These are phyloP conservation scores for Drosophila setifemur DNA, from an alignment of 1,140 invertebrate genomes.

Conservation along the genomic window DNA sequence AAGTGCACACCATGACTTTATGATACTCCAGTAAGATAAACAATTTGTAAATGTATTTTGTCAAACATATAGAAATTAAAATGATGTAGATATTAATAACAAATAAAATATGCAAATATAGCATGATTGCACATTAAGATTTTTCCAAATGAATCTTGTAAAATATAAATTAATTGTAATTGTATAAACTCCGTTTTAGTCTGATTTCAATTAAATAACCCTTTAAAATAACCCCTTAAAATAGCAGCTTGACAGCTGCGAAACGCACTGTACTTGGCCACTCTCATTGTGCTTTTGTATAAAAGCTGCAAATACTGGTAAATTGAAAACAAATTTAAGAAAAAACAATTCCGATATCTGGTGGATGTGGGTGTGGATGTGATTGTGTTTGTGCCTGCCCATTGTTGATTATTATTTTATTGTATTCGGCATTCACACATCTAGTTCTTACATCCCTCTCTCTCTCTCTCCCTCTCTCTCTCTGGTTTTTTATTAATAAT, in stretches of 20 bases:
- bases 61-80: too few relatives aligned
- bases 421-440: constrained; percentile 71
- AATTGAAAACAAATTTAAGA: constrained; percentile 55
- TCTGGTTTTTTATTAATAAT: constrained; percentile 64
- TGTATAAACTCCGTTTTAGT: too few relatives aligned
- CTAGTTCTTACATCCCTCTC: constrained; percentile 40
- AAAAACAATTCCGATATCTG: constrained; percentile 38
- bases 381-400: constrained; percentile 14
- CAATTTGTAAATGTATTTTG: too few relatives aligned
- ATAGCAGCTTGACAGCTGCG: background rate
- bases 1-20: too few relatives aligned
- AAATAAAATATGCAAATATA: too few relatives aligned
- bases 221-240: too few relatives aligned
- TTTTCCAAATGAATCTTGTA: too few relatives aligned
- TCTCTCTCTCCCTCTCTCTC: constrained; percentile 5
- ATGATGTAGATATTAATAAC: too few relatives aligned
- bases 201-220: too few relatives aligned
- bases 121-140: too few relatives aligned
- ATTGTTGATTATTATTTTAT: constrained; percentile 69
- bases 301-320: constrained; percentile 18
- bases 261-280: background rate
- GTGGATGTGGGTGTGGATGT: constrained; percentile 22
- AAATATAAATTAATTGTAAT: too few relatives aligned
- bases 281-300: constrained; percentile 8
- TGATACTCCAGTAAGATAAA: too few relatives aligned